phyloP scores from a whole-genome alignment of 2,888 invertebrate genomes.

The Noctua janthe region DNA sequence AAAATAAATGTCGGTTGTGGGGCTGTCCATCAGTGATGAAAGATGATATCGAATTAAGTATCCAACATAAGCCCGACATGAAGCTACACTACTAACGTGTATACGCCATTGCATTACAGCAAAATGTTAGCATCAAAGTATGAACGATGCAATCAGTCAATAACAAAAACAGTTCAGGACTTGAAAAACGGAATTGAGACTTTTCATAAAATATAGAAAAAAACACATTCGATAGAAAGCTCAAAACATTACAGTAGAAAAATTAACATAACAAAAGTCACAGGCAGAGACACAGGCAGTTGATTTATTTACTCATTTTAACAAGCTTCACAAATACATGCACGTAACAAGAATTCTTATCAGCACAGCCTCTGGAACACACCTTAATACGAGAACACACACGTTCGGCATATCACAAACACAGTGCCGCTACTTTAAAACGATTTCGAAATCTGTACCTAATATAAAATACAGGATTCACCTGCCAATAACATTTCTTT shows the following conservation, averaged over 20 bases:
- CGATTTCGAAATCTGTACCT: constrained; percentile 76
- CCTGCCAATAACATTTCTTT: constrained; percentile 86
- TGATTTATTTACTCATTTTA: neutral
- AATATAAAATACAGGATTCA: constrained; percentile 86
- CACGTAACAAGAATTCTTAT: neutral
- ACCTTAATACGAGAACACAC: constrained; percentile 49
- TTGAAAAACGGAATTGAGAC: neutral
- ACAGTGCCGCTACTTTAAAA: constrained; percentile 73
- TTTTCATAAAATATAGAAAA: neutral
- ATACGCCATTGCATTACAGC: neutral
- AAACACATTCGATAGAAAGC: neutral
- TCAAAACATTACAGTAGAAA: neutral
- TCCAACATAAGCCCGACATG: neutral
- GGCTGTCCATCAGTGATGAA: neutral
- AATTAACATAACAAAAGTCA: neutral
- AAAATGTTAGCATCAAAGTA: neutral
- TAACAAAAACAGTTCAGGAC: neutral
- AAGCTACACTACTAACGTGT: neutral
- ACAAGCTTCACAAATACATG: neutral
- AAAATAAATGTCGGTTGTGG: neutral
- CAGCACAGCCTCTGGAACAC: neutral
- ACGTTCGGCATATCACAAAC: constrained; percentile 65
- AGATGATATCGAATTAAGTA: neutral
- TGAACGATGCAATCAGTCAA: neutral
- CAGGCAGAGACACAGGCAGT: neutral